These are phyloP conservation scores for Schizotus pectinicornis DNA, from an alignment of 2,888 invertebrate genomes.

Conservation along the genomic window DNA sequence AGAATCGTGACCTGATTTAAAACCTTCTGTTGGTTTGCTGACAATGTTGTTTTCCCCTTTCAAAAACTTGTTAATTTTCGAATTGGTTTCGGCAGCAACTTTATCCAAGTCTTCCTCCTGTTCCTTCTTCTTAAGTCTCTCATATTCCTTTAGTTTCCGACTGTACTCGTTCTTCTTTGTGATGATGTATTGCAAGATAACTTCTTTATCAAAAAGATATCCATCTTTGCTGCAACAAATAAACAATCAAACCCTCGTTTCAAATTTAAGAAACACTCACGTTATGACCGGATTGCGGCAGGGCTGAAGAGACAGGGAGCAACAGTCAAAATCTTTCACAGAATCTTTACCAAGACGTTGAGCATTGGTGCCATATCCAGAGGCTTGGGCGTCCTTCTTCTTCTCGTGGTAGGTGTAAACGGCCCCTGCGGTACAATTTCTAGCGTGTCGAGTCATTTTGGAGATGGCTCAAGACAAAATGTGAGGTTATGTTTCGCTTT, in stretches of 20 bases:
- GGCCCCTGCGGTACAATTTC: constrained; percentile 97
- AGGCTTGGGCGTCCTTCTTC: constrained; percentile 91
- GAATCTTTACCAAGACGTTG: constrained; percentile 94
- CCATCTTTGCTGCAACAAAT: constrained; percentile 72
- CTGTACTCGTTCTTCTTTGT: constrained; percentile 92
- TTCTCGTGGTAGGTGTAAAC: constrained; percentile 99
- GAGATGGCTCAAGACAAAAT: too few relatives aligned
- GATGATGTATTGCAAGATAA: constrained; percentile 92
- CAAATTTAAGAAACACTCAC: constrained; percentile 58
- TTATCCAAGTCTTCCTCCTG: constrained; percentile 73
- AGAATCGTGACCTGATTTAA: constrained; percentile 45
- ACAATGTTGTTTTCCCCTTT: constrained; percentile 82
- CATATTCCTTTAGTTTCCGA: constrained; percentile 89
- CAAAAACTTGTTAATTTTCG: constrained; percentile 79
- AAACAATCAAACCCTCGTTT: not conserved
- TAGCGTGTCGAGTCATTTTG: constrained; percentile 91
- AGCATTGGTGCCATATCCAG: constrained; percentile 89
- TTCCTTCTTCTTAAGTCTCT: constrained; percentile 81
- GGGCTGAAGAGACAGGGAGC: constrained; percentile 95
- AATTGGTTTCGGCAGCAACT: constrained; percentile 74
- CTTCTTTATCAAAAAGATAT: constrained; percentile 95
- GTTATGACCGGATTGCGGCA: constrained; percentile 92
- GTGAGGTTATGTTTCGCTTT: too few relatives aligned
- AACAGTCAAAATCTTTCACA: constrained; percentile 96
- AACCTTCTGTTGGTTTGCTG: constrained; percentile 58